Evolutionary conservation across 1,140 invertebrate species (phyloP), one percentile per base, ranked within the genome.

Genomic region (Drosophila novamexicana): DNA sequence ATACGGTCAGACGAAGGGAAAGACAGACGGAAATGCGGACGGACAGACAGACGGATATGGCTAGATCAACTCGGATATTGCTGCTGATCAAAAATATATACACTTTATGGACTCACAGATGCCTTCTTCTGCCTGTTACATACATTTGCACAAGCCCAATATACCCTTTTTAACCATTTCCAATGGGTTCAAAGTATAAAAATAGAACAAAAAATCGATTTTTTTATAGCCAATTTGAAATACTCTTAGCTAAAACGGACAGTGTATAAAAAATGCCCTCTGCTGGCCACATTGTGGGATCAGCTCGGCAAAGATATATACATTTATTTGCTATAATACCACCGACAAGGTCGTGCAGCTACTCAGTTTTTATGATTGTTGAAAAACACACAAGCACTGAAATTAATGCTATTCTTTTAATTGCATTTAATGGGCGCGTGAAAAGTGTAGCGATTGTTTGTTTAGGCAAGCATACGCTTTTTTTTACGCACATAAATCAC

Each of bases 341-440:
- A 32, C 32, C 42, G n/a, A 29, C 57, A 64, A 56, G 67, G 59
- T 44, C 22, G 1, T 32, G 57, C n/a, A 44, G 49, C 40, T 39
- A 37, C 36, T 47, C 59, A 44, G n/a, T n/a, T 50, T 59, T 68
- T 32, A 62, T 70, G 49, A 12, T 36, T 72, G 53, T 71, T 50
- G 42, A 49, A 47, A 18, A 63, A 65, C 6, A 44, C n/a, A 45
- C 39, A 45, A 49, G 16, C 36, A 44, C 18, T 44, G 54, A 49
- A 53, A 58, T 65, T 37, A 59, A 72, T 58, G 53, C n/a, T 36
- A 32, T 47, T 66, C 22, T 29, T 75, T 71, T 71, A 59, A 71
- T 71, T 64, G 59, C 73, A 54, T 58, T 65, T 61, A 59, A 75
- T 61, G 56, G 34, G 6, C 8, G 56, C 45, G 70, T 61, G 59